Percentiles rank a stretch among this genome's conserved stretches.
Evolutionary conservation across 1,140 invertebrate genomes (phyloP).

Genomic region (Hydropsyche tenuis): DNA sequence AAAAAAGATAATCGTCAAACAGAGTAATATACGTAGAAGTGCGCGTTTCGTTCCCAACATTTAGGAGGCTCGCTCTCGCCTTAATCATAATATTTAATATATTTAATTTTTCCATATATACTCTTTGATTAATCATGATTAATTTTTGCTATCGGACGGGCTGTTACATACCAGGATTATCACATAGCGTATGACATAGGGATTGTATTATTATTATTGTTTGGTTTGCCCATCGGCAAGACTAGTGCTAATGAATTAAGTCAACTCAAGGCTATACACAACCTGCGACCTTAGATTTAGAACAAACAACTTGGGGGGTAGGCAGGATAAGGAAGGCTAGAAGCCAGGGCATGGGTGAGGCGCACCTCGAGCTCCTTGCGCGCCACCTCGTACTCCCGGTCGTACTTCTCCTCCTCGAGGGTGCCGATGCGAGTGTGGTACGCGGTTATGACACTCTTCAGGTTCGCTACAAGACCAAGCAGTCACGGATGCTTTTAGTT

Average conservation of each 20-base stretch:
- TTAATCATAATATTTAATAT: background rate
- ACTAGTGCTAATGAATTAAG: conserved; percentile 46
- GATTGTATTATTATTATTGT: conserved; percentile 32
- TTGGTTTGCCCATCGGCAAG: conserved; percentile 21
- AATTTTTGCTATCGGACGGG: conserved; percentile 47
- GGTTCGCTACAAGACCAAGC: conserved; percentile 71
- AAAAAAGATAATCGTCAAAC: conserved; percentile 31
- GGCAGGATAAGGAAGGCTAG: conserved; percentile 40
- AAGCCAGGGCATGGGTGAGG: conserved; percentile 41
- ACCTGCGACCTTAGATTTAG: conserved; percentile 47
- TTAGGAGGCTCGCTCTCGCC: background rate
- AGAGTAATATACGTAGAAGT: conserved; percentile 21
- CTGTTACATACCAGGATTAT: conserved; percentile 48
- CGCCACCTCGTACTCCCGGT: conserved; percentile 93
- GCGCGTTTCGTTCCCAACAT: conserved; percentile 10
- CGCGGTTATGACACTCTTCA: conserved; percentile 84
- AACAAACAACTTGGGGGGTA: conserved; percentile 44
- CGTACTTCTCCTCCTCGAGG: conserved; percentile 95
- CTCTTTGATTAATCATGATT: conserved; percentile 35
- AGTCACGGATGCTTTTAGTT: conserved; percentile 56
- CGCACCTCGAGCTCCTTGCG: conserved; percentile 90
- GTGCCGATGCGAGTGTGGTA: conserved; percentile 86
- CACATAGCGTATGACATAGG: conserved; percentile 44
- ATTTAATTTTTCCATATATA: conserved; percentile 4
- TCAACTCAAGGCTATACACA: conserved; percentile 50